Evolutionary conservation across 2,113 vertebrate genomes (phyloP).

Genomic region (Gasterosteus aculeatus): DNA sequence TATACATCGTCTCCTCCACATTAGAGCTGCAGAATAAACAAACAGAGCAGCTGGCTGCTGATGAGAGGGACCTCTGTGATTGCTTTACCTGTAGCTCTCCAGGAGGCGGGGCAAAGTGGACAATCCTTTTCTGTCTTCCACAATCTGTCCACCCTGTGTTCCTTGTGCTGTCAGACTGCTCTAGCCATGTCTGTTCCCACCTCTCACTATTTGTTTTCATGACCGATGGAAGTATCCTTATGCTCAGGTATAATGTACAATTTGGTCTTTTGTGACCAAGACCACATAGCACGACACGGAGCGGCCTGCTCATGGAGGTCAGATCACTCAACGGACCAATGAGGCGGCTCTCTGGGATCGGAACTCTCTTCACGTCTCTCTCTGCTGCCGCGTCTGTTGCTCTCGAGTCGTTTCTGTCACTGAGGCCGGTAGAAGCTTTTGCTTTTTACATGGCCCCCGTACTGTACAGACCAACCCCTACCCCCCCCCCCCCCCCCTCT

Average conservation of each 20-base stretch:
- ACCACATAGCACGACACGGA: background rate
- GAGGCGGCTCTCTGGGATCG: background rate
- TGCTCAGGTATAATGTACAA: background rate
- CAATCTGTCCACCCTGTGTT: background rate
- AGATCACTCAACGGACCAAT: background rate
- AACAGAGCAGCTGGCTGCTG: conserved; percentile 8
- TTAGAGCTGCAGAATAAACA: background rate
- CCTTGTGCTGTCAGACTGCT: background rate
- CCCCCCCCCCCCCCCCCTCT: background rate
- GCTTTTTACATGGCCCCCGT: conserved; percentile 22
- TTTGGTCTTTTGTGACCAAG: background rate
- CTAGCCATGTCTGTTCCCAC: background rate
- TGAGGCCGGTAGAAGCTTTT: conserved; percentile 34
- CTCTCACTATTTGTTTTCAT: background rate
- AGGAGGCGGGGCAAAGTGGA: background rate
- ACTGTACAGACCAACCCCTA: background rate
- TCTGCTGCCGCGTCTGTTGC: conserved; percentile 41
- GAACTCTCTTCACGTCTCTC: conserved; percentile 20
- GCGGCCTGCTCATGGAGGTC: background rate
- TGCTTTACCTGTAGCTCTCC: conserved; percentile 1
- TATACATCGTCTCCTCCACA: conserved; percentile 2
- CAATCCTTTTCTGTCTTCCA: background rate
- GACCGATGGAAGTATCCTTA: background rate
- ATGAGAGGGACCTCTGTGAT: background rate
- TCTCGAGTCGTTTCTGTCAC: conserved; percentile 53